These are phyloP conservation scores for Perodicticus potto DNA, from an alignment of 2,797 vertebrate genomes.

Conservation along the genomic window DNA sequence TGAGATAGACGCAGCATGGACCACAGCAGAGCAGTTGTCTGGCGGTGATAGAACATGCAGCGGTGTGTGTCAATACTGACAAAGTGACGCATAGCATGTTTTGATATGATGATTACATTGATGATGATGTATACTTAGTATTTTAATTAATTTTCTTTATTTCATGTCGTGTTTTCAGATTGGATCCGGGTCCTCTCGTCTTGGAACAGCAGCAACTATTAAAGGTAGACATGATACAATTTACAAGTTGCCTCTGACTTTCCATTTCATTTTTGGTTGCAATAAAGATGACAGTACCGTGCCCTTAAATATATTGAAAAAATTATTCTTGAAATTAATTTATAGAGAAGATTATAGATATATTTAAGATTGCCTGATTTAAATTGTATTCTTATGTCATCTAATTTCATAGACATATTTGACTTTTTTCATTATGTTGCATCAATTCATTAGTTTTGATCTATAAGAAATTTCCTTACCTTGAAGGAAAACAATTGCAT, in stretches of 20 bases:
- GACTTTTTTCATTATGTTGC: conserved; percentile 11
- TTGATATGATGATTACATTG: not conserved
- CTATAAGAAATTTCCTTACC: conserved; percentile 41
- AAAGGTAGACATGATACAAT: conserved; percentile 90
- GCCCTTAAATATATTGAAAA: conserved; percentile 28
- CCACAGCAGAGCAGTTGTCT: not conserved
- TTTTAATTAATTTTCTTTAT: conserved; percentile 61
- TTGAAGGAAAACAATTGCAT: not conserved
- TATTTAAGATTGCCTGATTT: conserved; percentile 23
- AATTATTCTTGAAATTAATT: conserved; percentile 41
- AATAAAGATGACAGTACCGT: conserved; percentile 18
- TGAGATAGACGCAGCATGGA: fast-evolving
- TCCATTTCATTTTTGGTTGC: not conserved
- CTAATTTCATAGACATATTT: conserved; percentile 14
- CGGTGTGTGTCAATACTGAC: not conserved
- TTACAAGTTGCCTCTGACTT: conserved; percentile 40
- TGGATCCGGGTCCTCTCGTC: conserved; percentile 91
- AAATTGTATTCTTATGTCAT: conserved; percentile 42
- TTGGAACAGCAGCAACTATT: conserved; percentile 91
- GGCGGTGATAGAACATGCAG: not conserved
- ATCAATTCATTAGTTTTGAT: conserved; percentile 18
- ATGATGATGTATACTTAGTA: not conserved
- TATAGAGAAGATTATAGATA: not conserved
- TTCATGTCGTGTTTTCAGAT: conserved; percentile 89
- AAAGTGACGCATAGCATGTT: not conserved